phyloP scores from a whole-genome alignment of 2,797 vertebrate species.

The Anguilla marmorata region DNA sequence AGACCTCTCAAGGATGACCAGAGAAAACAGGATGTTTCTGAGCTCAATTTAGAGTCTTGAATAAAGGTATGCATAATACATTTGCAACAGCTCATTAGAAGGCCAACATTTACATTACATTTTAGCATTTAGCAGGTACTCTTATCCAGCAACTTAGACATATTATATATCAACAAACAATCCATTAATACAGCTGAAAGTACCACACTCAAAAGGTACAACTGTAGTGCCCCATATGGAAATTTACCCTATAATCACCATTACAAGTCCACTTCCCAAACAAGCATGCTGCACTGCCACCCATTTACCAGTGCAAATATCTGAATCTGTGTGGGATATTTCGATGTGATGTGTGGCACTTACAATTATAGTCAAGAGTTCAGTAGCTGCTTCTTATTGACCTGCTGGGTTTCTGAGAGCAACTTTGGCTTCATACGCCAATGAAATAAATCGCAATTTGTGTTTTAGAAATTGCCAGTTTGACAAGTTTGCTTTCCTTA shows the following conservation, averaged over 20 bases:
- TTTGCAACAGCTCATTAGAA: too few relatives aligned
- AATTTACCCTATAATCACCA: neutral
- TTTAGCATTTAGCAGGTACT: too few relatives aligned
- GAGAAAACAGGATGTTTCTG: too few relatives aligned
- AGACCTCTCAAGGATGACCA: too few relatives aligned
- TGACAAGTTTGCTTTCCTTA: neutral
- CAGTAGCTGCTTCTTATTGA: neutral
- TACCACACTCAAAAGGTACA: too few relatives aligned
- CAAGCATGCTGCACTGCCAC: neutral
- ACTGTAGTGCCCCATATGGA: neutral
- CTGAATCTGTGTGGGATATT: neutral
- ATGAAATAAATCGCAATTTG: neutral
- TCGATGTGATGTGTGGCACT: neutral
- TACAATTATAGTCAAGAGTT: neutral
- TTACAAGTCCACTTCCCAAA: neutral
- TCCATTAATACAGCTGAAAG: too few relatives aligned
- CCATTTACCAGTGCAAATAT: neutral
- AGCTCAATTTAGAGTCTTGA: too few relatives aligned
- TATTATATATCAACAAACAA: too few relatives aligned
- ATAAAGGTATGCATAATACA: too few relatives aligned
- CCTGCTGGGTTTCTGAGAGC: neutral
- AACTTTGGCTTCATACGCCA: neutral
- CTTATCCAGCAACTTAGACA: too few relatives aligned
- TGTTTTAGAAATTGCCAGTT: neutral
- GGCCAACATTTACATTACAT: too few relatives aligned